Base-by-base conservation (phyloP, 1,140 invertebrate genomes). In the Helicoverpa armigera region DNA sequence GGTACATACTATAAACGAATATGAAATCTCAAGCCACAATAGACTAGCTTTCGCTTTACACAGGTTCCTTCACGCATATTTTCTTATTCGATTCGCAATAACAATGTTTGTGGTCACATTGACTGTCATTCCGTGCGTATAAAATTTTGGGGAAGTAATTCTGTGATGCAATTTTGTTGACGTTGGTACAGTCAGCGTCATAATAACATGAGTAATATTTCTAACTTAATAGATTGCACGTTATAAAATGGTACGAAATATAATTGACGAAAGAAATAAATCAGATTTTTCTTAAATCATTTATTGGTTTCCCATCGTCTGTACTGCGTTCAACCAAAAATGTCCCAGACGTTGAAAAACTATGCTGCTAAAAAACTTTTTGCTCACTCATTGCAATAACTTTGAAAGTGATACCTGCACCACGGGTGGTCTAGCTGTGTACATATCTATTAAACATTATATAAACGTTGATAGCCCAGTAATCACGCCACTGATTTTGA, bases 31-130 rank as follows among this genome's bases (percentile, higher is more conserved):
- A 35, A 58, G 10, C 48, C 16, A 83, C 79, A 83, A 83, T 83
- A 43, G 69, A 81, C 18, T 11, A 81, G 79, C 79, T 80, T 81
- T 77, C 72, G 61, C 65, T 70, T 31, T 53, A 77, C 29, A 79
- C 51, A 70, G 54, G 54, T 77, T 82, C 60, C 82, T 88, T 87
- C 84, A 90, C 83, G 88, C 84, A 73, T 82, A 83, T 88, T 84
- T 61, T 23, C 79, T 63, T 72, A 90, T 91, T 91, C 43, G 90
- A 87, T 75, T 86, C 84, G 86, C 83, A 72, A 79, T 86, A 80
- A 90, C 80, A 84, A 83, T 83, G 77, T 88, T 88, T 85, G 85
- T 83, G 79, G 79, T 85, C 72, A 78, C 81, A 83, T 85, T 85
- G 83, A 85, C 74, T 81, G 63, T 82, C 80, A 51, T 86, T 84